Evolutionary conservation across 2,888 invertebrate species (phyloP), one percentile per base, ranked within the genome.

Genomic region (Proisotoma minuta): DNA sequence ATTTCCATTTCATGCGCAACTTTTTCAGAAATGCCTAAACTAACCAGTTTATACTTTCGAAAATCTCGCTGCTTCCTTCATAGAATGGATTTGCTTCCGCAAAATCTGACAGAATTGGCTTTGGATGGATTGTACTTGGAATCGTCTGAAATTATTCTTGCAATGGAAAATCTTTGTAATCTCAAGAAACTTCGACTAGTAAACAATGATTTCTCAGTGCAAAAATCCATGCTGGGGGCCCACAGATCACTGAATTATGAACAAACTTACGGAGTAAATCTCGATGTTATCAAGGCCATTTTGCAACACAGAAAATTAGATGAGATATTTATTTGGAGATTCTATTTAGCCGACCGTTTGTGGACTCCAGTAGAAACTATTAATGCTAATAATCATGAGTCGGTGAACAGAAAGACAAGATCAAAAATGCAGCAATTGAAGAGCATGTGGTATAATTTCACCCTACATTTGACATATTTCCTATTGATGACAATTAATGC

Each of bases 301-400:
- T 29, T 64, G 12, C 28, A 48, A 10, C 47, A 27, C 5, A 40
- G 63, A 43, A 40, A 24, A 18, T 29, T 64, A 22, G 43, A 64
- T 10, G 52, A 57, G 10, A 34, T 64, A 12, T 60, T 39, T 29
- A 29, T 63, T 51, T 59, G 56, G 59, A 57, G 56, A 4, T 43
- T n/a, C n/a, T n/a, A n/a, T n/a, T n/a, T n/a, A n/a, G n/a, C n/a
- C n/a, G n/a, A n/a, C n/a, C n/a, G n/a, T n/a, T n/a, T n/a, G n/a
- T n/a, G n/a, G n/a, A n/a, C n/a, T n/a, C n/a, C n/a, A n/a, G n/a
- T n/a, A n/a, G n/a, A n/a, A n/a, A n/a, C n/a, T n/a, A n/a, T n/a
- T n/a, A n/a, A n/a, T n/a, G n/a, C n/a, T n/a, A n/a, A n/a, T n/a
- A n/a, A n/a, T n/a, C n/a, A n/a, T n/a, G n/a, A n/a, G n/a, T n/a